Evolutionary conservation across 2,113 vertebrate species (phyloP).

Genomic region (Colistium nudipinnis): DNA sequence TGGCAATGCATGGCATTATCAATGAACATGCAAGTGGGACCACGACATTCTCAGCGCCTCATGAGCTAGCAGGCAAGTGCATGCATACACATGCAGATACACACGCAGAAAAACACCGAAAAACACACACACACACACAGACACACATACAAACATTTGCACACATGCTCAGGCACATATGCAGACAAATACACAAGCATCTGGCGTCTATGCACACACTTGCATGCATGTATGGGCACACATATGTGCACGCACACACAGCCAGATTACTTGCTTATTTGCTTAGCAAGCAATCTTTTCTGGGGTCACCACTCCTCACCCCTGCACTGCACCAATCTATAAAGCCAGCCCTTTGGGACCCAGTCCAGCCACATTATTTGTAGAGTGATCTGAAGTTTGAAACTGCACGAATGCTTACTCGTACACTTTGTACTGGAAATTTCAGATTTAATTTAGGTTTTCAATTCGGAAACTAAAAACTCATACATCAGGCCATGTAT

Average conservation of each 20-base stretch:
- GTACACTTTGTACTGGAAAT: background rate
- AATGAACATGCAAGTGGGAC: constrained; percentile 60
- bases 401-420: constrained; percentile 41
- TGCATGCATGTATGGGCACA: background rate
- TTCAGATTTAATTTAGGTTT: constrained; percentile 27
- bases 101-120: background rate
- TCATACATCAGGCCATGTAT: background rate
- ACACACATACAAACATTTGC: constrained; percentile 5
- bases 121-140: constrained; percentile 1
- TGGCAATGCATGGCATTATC: constrained; percentile 72
- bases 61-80: constrained; percentile 10
- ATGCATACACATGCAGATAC: background rate
- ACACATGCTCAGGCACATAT: constrained; percentile 13
- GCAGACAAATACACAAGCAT: constrained; percentile 24
- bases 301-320: constrained; percentile 59
- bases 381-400: constrained; percentile 51
- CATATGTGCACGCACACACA: constrained; percentile 27
- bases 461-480: constrained; percentile 21
- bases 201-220: constrained; percentile 10
- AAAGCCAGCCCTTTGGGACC: constrained; percentile 42
- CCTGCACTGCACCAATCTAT: constrained; percentile 60
- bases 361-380: constrained; percentile 43
- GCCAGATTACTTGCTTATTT: constrained; percentile 68
- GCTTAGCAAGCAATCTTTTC: constrained; percentile 70
- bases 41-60: constrained; percentile 33